Conservation (phyloP, 1,140 invertebrate species). For the Hestina assimilis region DNA sequence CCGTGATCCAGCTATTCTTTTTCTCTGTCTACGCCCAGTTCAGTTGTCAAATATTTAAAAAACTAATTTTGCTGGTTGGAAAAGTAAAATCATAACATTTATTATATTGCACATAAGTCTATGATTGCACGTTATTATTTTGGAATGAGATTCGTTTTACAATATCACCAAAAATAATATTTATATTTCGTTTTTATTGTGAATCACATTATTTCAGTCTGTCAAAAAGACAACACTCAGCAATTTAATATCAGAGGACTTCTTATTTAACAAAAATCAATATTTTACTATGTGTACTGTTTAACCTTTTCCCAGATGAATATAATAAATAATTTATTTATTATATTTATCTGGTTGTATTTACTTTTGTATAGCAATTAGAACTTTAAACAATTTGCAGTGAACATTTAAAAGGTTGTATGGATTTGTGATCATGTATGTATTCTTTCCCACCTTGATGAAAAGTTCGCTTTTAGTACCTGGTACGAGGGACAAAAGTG, state of each 20-base stretch:
- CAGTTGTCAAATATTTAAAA: not conserved
- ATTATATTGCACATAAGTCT: not conserved
- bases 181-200: constrained; percentile 1
- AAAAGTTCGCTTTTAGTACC: no score
- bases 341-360: no score
- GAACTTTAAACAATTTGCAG: not conserved
- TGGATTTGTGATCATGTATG: constrained; percentile 17
- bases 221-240: constrained; percentile 8
- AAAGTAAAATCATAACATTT: not conserved
- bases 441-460: no score
- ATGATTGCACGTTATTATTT: constrained; percentile 2
- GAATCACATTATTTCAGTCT: constrained; percentile 16
- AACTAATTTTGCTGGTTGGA: constrained; percentile 2
- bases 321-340: no score
- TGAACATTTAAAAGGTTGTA: constrained; percentile 2
- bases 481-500: no score
- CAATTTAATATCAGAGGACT: no score
- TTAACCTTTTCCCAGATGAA: no score
- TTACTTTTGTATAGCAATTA: not conserved
- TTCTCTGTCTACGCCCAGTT: not conserved
- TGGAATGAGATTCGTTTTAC: constrained; percentile 13
- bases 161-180: not conserved
- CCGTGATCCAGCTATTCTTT: no score
- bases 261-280: no score
- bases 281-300: no score